Evolutionary conservation across 2,888 invertebrate genomes (phyloP), one percentile per base, ranked within the genome.

Genomic region (Gortyna flavago): DNA sequence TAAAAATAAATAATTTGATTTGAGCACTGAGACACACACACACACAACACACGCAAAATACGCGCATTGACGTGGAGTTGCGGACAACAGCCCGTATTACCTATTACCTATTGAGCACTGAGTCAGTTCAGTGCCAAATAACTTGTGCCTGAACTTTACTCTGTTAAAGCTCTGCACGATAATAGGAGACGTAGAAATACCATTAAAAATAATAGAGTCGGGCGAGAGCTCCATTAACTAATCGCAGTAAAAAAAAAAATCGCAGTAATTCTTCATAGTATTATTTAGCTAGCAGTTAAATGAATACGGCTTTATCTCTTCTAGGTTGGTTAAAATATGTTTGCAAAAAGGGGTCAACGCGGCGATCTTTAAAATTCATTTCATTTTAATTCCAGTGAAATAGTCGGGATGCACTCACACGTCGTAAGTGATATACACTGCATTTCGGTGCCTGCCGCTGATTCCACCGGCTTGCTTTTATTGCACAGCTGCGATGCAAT

Each of bases 401-500:
- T 89, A 89, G 86, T 88, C 87, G 85, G 86, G 77, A 84, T 89
- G 87, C 88, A 89, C 88, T 90, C 88, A 87, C 89, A 89, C 90
- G 91, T 91, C 90, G 80, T 93, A 91, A 90, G 90, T 92, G 93
- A 94, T 95, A 94, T 94, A 94, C 92, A 94, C 89, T 91, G 92
- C 92, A 90, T 92, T 93, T 88, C 85, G 88, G 87, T 90, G 88
- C 91, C 88, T 85, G 89, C 79, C 89, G 84, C 85, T 89, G 90
- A 90, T 91, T 93, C 91, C 89, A 88, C 92, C 87, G 87, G 90
- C 90, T 94, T 94, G 93, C 92, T 94, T 95, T 95, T 95, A 96
- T 94, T 95, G 94, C 95, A 93, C 93, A 93, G 92, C 92, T 91
- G 93, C 94, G 92, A 94, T 95, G 96, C 95, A 95, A 96, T 96